Evolutionary conservation across 2,113 vertebrate genomes (phyloP).

Genomic region (Aptenodytes forsteri): DNA sequence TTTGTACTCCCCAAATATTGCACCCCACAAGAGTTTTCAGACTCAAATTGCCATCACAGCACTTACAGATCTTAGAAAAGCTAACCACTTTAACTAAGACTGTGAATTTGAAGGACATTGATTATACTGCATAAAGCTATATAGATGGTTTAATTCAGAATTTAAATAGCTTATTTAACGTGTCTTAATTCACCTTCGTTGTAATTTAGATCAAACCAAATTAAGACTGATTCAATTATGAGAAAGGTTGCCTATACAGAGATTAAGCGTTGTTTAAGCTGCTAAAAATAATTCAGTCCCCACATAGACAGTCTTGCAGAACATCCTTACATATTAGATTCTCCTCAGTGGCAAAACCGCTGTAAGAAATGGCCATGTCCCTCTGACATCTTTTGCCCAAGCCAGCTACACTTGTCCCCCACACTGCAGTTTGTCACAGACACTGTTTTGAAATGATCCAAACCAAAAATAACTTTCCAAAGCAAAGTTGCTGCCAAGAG

Average conservation of each 20-base stretch:
- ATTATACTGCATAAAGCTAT: neutral
- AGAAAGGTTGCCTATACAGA: neutral
- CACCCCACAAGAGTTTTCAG: neutral
- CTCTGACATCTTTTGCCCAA: neutral
- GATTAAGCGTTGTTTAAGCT: neutral
- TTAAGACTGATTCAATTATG: neutral
- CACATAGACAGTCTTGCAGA: neutral
- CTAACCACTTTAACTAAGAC: neutral
- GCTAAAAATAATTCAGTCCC: neutral
- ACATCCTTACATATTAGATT: neutral
- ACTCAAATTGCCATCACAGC: neutral
- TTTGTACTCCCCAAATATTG: neutral
- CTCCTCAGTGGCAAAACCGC: neutral
- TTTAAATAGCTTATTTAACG: neutral
- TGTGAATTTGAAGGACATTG: neutral
- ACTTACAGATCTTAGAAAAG: neutral
- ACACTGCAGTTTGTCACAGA: neutral
- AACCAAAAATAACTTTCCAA: neutral
- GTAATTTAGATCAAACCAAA: neutral
- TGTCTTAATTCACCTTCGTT: constrained; percentile 13
- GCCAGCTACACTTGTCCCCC: neutral
- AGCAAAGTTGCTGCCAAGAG: neutral
- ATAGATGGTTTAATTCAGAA: neutral
- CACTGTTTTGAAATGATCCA: neutral
- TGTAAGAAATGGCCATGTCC: fast-evolving